Evolutionary conservation across 2,113 vertebrate genomes (phyloP), one percentile per base, ranked within the genome.

Genomic region (Sphaerodactylus townsendi): DNA sequence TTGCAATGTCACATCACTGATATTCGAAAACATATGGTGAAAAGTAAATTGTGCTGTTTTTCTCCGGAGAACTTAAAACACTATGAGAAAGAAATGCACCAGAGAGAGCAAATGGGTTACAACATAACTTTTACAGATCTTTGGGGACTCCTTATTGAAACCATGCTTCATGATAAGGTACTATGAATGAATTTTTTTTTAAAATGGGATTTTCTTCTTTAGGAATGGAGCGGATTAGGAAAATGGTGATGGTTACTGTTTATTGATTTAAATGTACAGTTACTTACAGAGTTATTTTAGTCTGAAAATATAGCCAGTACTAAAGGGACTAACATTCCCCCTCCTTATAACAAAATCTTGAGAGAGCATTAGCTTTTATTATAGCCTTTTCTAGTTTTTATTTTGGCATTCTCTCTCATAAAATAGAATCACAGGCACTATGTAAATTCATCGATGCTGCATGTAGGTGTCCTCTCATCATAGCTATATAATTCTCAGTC

Each of bases 141-240:
- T 28, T 97, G 96, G 96, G 95, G 95, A 39, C 94, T 97, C 2
- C 90, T 96, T 85, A 87, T 97, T 89, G 94, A 96, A 44, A 44
- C 87, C 30, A 91, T 94, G 94, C 66, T 94, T 33, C 71, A 75
- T 53, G 0, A 86, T 66, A 41, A 94, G 93, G 93, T 94, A 93
- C 73, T 86, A 3, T 28, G 71, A 59, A 19, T 7, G 17, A 3
- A 35, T 66, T 41, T 13, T 17, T 13, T 17, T 41, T 19, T 35
- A n/a, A 77, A 25, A 17, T 80, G 37, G 79, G n/a, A 59, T 6
- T 78, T 90, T 14, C 23, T 28, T 3, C 25, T 30, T 1, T n/a
- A 6, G 64, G 10, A 39, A 2, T 78, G 25, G 8, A 41, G 72
- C 64, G 30, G 62, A 46, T 2, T 69, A 46, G 69, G 70, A 71